These are phyloP conservation scores for Seriola rivoliana DNA, from an alignment of 2,113 vertebrate species.

Conservation along the genomic window DNA sequence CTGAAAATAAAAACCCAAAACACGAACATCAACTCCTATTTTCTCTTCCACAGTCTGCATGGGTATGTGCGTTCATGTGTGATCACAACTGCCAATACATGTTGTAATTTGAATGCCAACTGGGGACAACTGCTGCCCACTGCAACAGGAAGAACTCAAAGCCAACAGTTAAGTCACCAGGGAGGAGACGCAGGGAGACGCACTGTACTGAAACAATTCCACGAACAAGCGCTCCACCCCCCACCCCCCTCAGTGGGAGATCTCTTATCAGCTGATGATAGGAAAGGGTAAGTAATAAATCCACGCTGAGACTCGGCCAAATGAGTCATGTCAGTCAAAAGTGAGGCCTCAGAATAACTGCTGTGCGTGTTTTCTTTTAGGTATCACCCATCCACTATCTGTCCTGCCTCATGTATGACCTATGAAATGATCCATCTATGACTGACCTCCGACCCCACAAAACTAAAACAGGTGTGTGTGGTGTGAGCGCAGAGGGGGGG, in stretches of 20 bases:
- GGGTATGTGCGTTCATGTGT: neutral
- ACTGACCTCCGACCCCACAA: slow-evolving; percentile 70
- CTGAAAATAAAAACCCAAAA: neutral
- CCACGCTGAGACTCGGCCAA: slow-evolving; percentile 35
- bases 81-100: neutral
- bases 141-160: neutral
- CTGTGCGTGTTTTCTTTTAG: slow-evolving; percentile 44
- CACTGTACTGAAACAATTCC: slow-evolving; percentile 20
- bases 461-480: slow-evolving; percentile 75
- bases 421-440: slow-evolving; percentile 69
- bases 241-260: slow-evolving; percentile 16
- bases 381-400: slow-evolving; percentile 33
- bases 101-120: slow-evolving; percentile 7
- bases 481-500: slow-evolving; percentile 11
- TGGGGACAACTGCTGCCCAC: neutral
- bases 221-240: neutral
- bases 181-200: neutral
- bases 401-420: slow-evolving; percentile 69
- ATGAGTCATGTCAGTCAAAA: slow-evolving; percentile 60
- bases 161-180: slow-evolving; percentile 43
- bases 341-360: slow-evolving; percentile 24
- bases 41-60: neutral
- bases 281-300: slow-evolving; percentile 56
- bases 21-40: too few relatives aligned
- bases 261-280: slow-evolving; percentile 59